Conservation (phyloP, 92 coral and sea anemone genomes). For the Virgularia gustaviana region DNA sequence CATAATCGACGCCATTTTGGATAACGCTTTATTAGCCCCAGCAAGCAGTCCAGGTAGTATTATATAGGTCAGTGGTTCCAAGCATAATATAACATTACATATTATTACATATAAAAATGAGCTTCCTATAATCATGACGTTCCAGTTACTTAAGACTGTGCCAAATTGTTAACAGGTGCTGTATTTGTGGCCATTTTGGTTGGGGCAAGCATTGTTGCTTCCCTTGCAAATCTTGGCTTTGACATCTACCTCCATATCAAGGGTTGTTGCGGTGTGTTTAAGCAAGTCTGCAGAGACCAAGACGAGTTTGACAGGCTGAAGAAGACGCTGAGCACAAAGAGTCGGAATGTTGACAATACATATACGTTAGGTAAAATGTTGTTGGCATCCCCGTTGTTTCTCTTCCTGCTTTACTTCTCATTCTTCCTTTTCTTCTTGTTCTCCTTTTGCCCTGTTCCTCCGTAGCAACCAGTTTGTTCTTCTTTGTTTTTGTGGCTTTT, state of each 20-base stretch:
- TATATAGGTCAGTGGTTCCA: neutral
- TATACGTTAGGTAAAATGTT: slow-evolving; percentile 35
- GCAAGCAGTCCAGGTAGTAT: neutral
- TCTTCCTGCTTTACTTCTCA: too few species aligned
- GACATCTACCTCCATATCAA: slow-evolving; percentile 46
- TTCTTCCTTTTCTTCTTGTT: too few species aligned
- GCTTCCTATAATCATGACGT: neutral
- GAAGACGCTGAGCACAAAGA: slow-evolving; percentile 19
- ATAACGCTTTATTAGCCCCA: too few species aligned
- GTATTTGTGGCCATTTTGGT: slow-evolving; percentile 23
- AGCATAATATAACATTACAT: too few species aligned
- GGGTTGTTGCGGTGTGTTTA: slow-evolving; percentile 53
- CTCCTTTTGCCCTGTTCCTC: too few species aligned
- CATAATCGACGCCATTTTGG: neutral
- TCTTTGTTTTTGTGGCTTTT: too few species aligned
- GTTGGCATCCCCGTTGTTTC: too few species aligned
- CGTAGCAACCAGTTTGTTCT: too few species aligned
- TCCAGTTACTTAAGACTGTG: neutral
- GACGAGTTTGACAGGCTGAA: slow-evolving; percentile 28
- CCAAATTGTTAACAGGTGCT: slow-evolving; percentile 21
- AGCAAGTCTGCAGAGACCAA: slow-evolving; percentile 37
- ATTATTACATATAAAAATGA: too few species aligned
- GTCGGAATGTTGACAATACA: slow-evolving; percentile 35
- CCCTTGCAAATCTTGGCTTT: slow-evolving; percentile 45
- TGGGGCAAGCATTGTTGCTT: slow-evolving; percentile 38